phyloP scores from a whole-genome alignment of 2,888 invertebrate species.

The Acrobeloides nanus region DNA sequence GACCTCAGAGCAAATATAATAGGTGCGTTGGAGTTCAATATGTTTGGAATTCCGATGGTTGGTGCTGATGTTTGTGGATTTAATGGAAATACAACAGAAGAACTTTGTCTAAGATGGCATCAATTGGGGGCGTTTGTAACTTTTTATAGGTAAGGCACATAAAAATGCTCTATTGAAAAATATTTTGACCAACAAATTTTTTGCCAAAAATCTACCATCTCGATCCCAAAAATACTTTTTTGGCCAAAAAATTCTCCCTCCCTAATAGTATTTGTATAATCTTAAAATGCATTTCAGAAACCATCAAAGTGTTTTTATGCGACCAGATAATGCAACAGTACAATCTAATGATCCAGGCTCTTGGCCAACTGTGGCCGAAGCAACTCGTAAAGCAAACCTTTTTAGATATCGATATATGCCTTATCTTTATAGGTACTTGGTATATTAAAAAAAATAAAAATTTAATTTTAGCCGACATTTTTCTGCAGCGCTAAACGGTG shows the following conservation, averaged over 20 bases:
- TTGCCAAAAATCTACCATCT: not conserved
- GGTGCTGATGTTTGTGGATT: slow-evolving; percentile 57
- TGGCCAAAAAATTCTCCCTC: no score
- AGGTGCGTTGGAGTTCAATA: slow-evolving; percentile 36
- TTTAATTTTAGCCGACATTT: slow-evolving; percentile 40
- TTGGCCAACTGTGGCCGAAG: slow-evolving; percentile 34
- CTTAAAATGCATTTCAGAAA: no score
- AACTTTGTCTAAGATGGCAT: slow-evolving; percentile 65
- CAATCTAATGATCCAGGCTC: slow-evolving; percentile 34
- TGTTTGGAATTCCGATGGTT: slow-evolving; percentile 42
- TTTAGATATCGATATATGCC: slow-evolving; percentile 35
- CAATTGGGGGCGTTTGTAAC: slow-evolving; percentile 65
- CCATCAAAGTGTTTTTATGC: no score
- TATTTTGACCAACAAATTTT: no score
- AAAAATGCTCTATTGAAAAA: no score
- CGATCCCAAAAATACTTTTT: slow-evolving; percentile 16
- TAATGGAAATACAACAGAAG: slow-evolving; percentile 50
- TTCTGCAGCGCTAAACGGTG: slow-evolving; percentile 29
- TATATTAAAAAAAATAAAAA: no score
- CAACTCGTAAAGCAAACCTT: slow-evolving; percentile 28
- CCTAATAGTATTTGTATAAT: no score
- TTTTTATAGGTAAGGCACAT: slow-evolving; percentile 40
- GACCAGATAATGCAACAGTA: no score
- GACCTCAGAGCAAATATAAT: slow-evolving; percentile 61
- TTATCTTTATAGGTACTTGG: slow-evolving; percentile 31